A percentile compares a stretch with the other conserved stretches of the same genome.
Evolutionary conservation across 1,140 invertebrate genomes (phyloP).

Genomic region (Yoshiicerus persimilis): DNA sequence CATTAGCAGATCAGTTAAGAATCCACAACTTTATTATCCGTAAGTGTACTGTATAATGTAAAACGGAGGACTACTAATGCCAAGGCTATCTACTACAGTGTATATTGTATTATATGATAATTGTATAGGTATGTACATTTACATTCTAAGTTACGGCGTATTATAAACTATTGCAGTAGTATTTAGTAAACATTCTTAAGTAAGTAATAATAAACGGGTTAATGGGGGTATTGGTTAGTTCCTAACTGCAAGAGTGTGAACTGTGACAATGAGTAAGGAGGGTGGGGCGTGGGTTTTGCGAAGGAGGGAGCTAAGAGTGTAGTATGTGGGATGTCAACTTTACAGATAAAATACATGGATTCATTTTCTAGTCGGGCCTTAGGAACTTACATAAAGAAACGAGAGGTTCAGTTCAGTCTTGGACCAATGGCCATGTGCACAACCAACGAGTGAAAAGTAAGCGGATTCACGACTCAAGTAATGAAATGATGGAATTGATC

Average conservation of each 20-base stretch:
- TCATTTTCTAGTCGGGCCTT: background rate
- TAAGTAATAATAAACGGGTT: background rate
- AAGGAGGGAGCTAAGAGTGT: background rate
- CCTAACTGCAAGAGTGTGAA: too few relatives aligned
- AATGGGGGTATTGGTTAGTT: too few relatives aligned
- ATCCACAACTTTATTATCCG: background rate
- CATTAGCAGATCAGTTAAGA: background rate
- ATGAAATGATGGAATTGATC: background rate
- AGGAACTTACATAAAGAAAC: constrained; percentile 4
- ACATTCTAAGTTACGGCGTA: too few relatives aligned
- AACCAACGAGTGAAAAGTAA: constrained; percentile 33
- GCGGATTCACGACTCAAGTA: background rate
- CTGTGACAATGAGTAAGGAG: too few relatives aligned
- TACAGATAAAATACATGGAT: background rate
- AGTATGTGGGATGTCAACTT: background rate
- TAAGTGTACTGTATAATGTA: background rate
- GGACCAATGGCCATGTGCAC: constrained; percentile 27
- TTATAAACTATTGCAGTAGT: too few relatives aligned
- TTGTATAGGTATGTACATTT: background rate
- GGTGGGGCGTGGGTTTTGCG: background rate
- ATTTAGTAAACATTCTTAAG: too few relatives aligned
- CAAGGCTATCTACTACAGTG: background rate
- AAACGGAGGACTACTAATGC: background rate
- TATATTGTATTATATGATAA: background rate
- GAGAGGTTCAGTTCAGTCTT: constrained; percentile 32